Conservation (phyloP, 2,888 invertebrate genomes). For the Serripes groenlandicus region DNA sequence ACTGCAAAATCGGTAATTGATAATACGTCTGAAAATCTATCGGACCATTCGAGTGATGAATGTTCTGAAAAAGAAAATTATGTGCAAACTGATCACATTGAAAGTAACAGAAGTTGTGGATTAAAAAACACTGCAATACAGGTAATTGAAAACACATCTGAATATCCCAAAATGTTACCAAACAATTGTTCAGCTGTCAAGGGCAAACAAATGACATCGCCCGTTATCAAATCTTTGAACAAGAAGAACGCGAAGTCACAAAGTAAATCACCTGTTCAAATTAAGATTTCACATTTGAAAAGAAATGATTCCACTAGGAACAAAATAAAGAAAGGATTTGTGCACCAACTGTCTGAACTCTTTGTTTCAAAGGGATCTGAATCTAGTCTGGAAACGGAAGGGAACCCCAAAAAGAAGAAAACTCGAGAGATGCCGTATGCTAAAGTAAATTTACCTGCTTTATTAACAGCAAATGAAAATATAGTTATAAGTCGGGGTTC, state of each 20-base stretch:
- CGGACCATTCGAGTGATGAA: neutral
- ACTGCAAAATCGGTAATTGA: too few relatives aligned
- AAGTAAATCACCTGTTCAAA: conserved; percentile 37
- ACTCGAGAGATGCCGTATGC: neutral
- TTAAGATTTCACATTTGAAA: conserved; percentile 43
- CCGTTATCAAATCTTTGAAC: conserved; percentile 8
- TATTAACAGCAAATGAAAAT: conserved; percentile 42
- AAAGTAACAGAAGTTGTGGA: too few relatives aligned
- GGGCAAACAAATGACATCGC: conserved; percentile 4
- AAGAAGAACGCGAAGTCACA: conserved; percentile 10
- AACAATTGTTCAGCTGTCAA: neutral
- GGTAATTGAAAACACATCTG: neutral
- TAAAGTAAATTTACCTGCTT: neutral
- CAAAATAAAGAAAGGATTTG: conserved; percentile 58
- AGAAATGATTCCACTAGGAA: conserved; percentile 38
- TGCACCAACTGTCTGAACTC: conserved; percentile 56
- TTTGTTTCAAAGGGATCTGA: conserved; percentile 27
- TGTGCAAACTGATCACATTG: neutral
- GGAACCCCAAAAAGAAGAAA: neutral
- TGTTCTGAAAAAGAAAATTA: neutral
- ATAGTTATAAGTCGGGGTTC: conserved; percentile 14
- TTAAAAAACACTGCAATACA: too few relatives aligned
- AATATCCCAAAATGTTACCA: neutral
- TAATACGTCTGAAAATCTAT: neutral
- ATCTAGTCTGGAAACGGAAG: neutral